Evolutionary conservation across 2,888 invertebrate species (phyloP).

Genomic region (Scaptomyza cyrtandrae): DNA sequence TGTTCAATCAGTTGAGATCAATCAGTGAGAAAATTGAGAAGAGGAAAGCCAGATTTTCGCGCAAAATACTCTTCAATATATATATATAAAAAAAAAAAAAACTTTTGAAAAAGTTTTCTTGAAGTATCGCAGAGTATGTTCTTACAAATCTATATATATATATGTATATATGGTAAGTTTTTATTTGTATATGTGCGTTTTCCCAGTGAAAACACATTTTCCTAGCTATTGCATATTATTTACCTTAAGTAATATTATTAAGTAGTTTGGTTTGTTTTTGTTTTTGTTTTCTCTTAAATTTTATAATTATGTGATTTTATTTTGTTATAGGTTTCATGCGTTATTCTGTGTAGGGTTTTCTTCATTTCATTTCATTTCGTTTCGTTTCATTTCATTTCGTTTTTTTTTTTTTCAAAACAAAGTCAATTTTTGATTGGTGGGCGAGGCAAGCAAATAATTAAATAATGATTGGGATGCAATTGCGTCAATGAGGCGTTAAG

Average conservation of each 20-base stretch:
- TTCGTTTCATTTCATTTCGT: too few relatives aligned
- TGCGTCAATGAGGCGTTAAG: neutral
- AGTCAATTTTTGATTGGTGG: neutral
- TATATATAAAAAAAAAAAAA: neutral
- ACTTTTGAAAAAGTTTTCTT: constrained; percentile 8
- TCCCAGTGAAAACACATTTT: constrained; percentile 8
- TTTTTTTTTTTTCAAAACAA: neutral
- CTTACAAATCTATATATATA: constrained; percentile 25
- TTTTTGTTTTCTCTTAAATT: constrained; percentile 44
- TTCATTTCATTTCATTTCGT: neutral
- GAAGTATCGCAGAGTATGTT: constrained; percentile 17
- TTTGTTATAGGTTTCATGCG: constrained; percentile 61
- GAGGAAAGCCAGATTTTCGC: constrained; percentile 23
- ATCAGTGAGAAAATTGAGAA: constrained; percentile 10
- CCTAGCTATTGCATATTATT: constrained; percentile 38
- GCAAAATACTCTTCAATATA: constrained; percentile 10
- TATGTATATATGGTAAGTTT: neutral
- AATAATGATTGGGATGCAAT: constrained; percentile 16
- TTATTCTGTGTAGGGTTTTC: constrained; percentile 42
- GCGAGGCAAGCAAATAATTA: constrained; percentile 15
- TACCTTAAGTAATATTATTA: constrained; percentile 37
- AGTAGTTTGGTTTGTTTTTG: constrained; percentile 6
- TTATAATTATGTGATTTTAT: constrained; percentile 36
- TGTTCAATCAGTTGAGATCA: constrained; percentile 16
- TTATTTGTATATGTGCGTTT: constrained; percentile 7